Evolutionary conservation across 1,140 invertebrate genomes (phyloP).

Genomic region (Drosophila tsacasi): DNA sequence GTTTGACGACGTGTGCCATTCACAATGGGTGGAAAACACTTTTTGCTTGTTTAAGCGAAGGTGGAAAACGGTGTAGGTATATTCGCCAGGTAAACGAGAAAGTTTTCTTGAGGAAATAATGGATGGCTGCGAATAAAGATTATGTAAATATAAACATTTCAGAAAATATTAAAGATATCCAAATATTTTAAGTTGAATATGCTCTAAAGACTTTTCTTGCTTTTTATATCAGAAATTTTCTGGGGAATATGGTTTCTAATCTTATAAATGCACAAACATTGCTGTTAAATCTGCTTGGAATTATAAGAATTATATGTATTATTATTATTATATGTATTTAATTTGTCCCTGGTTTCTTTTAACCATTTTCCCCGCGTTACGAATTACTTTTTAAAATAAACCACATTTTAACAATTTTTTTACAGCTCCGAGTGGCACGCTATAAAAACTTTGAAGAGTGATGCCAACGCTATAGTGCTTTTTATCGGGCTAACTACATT

Average conservation of each 20-base stretch:
- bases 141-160: slow-evolving; percentile 14
- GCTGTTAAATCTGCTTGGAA: not conserved
- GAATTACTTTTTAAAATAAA: not conserved
- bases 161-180: slow-evolving; percentile 1
- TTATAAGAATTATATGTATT: not conserved
- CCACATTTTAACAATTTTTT: slow-evolving; percentile 7
- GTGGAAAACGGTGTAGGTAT: slow-evolving; percentile 24
- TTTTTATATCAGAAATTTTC: not conserved
- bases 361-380: too few species aligned
- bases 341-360: too few species aligned
- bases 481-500: slow-evolving; percentile 42
- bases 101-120: slow-evolving; percentile 31
- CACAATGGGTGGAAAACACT: slow-evolving; percentile 52
- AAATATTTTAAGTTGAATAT: not conserved
- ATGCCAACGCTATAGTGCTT: slow-evolving; percentile 1
- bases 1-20: slow-evolving; percentile 61
- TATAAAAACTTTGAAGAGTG: slow-evolving; percentile 33
- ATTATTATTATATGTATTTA: too few species aligned
- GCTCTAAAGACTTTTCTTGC: not conserved
- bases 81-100: slow-evolving; percentile 21
- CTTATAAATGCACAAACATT: not conserved
- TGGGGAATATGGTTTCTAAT: too few species aligned
- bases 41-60: slow-evolving; percentile 40
- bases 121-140: slow-evolving; percentile 18
- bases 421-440: slow-evolving; percentile 1